Evolutionary conservation across 2,888 invertebrate genomes (phyloP).

Genomic region (Oithona nana): DNA sequence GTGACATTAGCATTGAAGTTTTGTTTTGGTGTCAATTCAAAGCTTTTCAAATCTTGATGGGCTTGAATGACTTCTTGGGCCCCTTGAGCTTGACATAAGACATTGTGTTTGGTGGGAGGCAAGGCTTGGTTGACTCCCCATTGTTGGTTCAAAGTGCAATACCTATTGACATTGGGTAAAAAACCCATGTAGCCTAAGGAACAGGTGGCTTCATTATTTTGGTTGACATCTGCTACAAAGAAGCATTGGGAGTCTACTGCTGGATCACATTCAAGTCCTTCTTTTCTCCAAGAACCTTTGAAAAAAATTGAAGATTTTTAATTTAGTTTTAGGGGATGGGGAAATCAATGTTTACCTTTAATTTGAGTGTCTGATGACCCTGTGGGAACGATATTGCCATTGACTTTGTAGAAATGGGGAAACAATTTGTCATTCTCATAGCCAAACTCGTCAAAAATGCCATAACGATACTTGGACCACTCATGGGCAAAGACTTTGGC

Average conservation of each 20-base stretch:
- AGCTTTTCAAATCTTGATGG: conserved; percentile 24
- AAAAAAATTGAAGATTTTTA: too few species aligned
- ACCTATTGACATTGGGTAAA: conserved; percentile 22
- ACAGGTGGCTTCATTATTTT: conserved; percentile 6
- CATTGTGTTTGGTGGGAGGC: conserved; percentile 26
- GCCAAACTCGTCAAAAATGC: conserved; percentile 45
- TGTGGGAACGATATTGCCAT: conserved; percentile 27
- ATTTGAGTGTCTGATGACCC: conserved; percentile 24
- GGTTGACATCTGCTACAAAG: neutral
- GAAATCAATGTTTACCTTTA: conserved; percentile 20
- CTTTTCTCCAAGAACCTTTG: too few species aligned
- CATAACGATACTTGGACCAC: conserved; percentile 46
- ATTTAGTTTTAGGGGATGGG: neutral
- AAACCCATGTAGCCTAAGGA: conserved; percentile 12
- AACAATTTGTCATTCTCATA: conserved; percentile 38
- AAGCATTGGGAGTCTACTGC: neutral
- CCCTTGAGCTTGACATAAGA: conserved; percentile 26
- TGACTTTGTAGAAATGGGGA: conserved; percentile 33
- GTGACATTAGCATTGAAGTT: neutral
- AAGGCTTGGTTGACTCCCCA: conserved; percentile 20
- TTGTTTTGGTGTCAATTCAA: neutral
- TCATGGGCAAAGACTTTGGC: conserved; percentile 36
- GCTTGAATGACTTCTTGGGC: conserved; percentile 26
- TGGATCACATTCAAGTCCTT: neutral
- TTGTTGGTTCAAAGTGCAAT: conserved; percentile 22